Evolutionary conservation across 1,140 invertebrate species (phyloP).

Genomic region (Forficula auricularia): DNA sequence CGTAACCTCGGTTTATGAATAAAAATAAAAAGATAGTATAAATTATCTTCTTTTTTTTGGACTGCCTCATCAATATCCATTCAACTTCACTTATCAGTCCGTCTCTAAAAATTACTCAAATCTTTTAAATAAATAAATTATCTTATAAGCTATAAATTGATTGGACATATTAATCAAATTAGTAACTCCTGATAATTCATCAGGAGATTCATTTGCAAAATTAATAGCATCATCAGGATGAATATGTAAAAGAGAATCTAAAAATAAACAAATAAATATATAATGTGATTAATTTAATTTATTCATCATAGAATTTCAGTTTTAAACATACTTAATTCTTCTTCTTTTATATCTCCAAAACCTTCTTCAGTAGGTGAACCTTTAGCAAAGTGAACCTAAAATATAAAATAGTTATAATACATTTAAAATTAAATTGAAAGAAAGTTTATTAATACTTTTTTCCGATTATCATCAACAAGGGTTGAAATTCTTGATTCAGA

Average conservation of each 20-base stretch:
- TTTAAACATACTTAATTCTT: neutral
- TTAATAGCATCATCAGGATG: slow-evolving; percentile 38
- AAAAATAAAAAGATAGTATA: too few species aligned
- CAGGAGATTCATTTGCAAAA: slow-evolving; percentile 42
- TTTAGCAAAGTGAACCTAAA: slow-evolving; percentile 38
- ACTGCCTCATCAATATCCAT: too few species aligned
- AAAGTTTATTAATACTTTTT: slow-evolving; percentile 29
- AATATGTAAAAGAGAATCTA: slow-evolving; percentile 24
- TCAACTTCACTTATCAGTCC: too few species aligned
- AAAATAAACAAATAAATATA: neutral
- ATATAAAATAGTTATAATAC: neutral
- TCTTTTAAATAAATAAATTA: slow-evolving; percentile 24
- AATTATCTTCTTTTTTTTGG: too few species aligned
- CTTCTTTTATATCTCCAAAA: slow-evolving; percentile 18
- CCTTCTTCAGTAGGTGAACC: slow-evolving; percentile 32
- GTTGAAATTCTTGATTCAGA: slow-evolving; percentile 31
- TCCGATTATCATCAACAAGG: slow-evolving; percentile 23
- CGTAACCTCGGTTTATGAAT: too few species aligned
- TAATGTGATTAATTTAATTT: neutral
- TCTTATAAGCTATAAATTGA: slow-evolving; percentile 55
- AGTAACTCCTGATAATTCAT: slow-evolving; percentile 43
- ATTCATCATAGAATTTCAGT: neutral
- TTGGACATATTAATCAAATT: slow-evolving; percentile 46
- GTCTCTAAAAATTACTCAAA: too few species aligned
- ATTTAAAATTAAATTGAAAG: slow-evolving; percentile 1